Base-by-base conservation (phyloP, 2,888 invertebrate species). In the Pheosia tremula region DNA sequence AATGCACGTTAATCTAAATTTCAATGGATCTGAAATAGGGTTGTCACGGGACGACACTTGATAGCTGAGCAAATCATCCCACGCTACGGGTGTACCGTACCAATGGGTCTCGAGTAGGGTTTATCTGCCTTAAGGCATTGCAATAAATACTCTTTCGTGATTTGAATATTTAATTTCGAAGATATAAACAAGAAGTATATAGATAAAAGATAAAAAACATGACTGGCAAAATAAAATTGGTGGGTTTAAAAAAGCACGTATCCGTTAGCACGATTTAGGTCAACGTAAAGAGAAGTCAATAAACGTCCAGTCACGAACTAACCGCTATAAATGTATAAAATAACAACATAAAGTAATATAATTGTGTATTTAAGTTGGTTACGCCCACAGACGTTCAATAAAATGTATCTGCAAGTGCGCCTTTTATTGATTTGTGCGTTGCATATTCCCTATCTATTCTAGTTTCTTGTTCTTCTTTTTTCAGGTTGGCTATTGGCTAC, bases 1-100 rank as follows among this genome's bases (percentile, higher is more conserved):
- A 85, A 86, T 83, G 77, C 70, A 66, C 63, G 73, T 74, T 79
- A 79, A 86, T 86, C 83, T 84, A 80, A 86, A 86, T 85, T 82
- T 83, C 84, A 83, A 86, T 83, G 75, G 78, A 76, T 74, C 68
- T 58, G 58, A 59, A 69, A 68, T 77, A 75, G 75, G 75, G 75
- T 64, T 75, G 68, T 62, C 74, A 45, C n/a, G 56, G 50, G 36
- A 36, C 37, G 56, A 57, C 54, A 60, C 52, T 69, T 58, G 56
- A 60, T 60, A 11, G 41, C 39, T 55, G 53, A 49, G 7, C 47
- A 41, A 64, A 56, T 8, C 56, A 56, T 41, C 41, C 13, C 41
- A 7, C 13, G 37, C 5, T 24, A 54, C 54, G 6, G n/a, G 13
- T n/a, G 37, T 37, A 36, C 10, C 11, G 53, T 53, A 53, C 36